Base-by-base conservation (phyloP, 2,797 vertebrate species). In the Sylvia borin region DNA sequence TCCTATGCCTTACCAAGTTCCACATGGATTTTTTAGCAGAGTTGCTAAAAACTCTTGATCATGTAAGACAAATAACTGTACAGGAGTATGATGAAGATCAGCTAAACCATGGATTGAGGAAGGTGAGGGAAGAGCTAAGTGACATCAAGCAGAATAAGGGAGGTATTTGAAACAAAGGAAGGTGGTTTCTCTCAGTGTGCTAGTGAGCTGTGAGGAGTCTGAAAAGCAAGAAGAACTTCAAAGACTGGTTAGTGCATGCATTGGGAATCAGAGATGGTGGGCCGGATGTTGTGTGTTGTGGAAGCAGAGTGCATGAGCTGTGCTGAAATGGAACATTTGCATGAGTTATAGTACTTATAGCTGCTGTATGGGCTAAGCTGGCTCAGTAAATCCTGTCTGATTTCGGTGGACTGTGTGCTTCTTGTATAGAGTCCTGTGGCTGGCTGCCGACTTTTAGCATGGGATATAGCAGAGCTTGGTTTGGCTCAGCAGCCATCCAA, bases 281-380 rank as follows among this genome's bases (percentile, higher is more conserved):
- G 43, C 36, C 47, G 81, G 0, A 20, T 24, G 25, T 36, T 42
- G 17, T n/a, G 11, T 68, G 29, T 45, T 64, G 47, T 54, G 79
- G 31, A 74, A 81, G 65, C 58, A 81, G 51, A 38, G 17, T 57
- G 13, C 19, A 2, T 38, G 61, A 78, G 60, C 22, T 89, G 53
- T 70, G n/a, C 64, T 73, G 42, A 58, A 71, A 60, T 0, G 0
- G 25, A 20, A 15, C 7, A 11, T 40, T 75, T n/a, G 8, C 47
- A 4, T 36, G 42, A 79, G 31, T 12, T 6, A 13, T 38, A 20
- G 40, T 70, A 66, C 16, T 31, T 75, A 20, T 0, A 62, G 72
- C 43, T 90, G 14, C 42, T 55, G 32, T 57, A 0, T 1, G 4
- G 81, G n/a, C 54, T 75, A 53, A 81, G 45, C 38, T 67, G 47